Evolutionary conservation across 2,888 invertebrate species (phyloP).

Genomic region (Mesorhabditis belari): DNA sequence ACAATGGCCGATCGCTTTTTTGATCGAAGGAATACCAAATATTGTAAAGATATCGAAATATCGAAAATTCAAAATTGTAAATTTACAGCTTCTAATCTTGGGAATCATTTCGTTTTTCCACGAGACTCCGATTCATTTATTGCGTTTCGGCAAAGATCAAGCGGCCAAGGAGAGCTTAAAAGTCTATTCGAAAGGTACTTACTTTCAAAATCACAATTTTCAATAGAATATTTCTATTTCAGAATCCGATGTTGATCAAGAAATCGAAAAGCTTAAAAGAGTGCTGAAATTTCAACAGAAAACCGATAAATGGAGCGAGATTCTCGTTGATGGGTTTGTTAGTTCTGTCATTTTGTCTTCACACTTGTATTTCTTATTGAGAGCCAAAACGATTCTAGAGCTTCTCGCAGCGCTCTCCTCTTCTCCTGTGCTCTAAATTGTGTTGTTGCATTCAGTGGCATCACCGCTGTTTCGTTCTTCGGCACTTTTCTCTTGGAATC

Average conservation of each 20-base stretch:
- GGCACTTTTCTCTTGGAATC: constrained; percentile 36
- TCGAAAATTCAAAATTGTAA: background rate
- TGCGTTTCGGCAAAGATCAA: constrained; percentile 17
- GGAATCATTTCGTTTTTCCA: constrained; percentile 12
- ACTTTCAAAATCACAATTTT: constrained; percentile 4
- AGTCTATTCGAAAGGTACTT: no score
- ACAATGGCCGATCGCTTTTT: constrained; percentile 35
- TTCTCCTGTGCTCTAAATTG: background rate
- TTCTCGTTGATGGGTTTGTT: constrained; percentile 11
- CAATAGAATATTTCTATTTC: background rate
- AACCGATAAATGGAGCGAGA: background rate
- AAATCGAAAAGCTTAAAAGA: background rate
- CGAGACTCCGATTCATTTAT: constrained; percentile 28
- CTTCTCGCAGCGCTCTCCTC: background rate
- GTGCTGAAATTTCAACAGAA: background rate
- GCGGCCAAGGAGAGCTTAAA: constrained; percentile 25
- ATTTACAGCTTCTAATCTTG: constrained; percentile 8
- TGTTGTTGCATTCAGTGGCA: constrained; percentile 25
- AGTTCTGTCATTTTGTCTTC: background rate
- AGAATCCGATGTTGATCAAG: background rate
- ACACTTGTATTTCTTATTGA: background rate
- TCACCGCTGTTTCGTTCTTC: constrained; percentile 43
- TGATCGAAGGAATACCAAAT: constrained; percentile 18
- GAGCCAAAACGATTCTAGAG: background rate
- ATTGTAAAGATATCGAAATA: constrained; percentile 10